These are phyloP conservation scores for Pachyramphus minor DNA, from an alignment of 2,113 vertebrate species.

Conservation along the genomic window DNA sequence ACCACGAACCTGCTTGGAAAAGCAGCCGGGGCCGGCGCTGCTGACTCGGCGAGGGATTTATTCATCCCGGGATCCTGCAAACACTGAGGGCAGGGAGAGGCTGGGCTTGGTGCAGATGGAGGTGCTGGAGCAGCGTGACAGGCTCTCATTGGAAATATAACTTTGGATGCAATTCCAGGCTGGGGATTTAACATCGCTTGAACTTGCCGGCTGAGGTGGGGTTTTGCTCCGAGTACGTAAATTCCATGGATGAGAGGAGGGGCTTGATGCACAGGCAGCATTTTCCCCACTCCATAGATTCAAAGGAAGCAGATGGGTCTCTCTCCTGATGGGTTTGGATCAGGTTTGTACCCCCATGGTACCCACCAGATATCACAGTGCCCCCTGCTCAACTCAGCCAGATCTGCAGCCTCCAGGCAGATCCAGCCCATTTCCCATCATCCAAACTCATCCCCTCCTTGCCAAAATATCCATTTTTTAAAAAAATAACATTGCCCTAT, in stretches of 20 bases:
- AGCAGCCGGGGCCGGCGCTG: not conserved
- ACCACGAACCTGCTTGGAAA: not conserved
- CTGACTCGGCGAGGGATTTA: slow-evolving; percentile 27
- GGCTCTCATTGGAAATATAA: not conserved
- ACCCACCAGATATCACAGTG: not conserved
- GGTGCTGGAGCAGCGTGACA: not conserved
- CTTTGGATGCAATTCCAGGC: not conserved
- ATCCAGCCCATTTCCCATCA: not conserved
- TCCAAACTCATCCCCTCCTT: not conserved
- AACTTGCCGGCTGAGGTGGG: not conserved
- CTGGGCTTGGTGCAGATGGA: not conserved
- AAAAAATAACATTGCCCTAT: no score
- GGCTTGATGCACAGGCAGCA: rapidly evolving
- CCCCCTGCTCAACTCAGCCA: rapidly evolving
- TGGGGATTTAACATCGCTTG: not conserved
- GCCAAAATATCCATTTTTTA: rapidly evolving
- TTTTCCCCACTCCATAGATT: not conserved
- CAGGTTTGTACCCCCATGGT: not conserved
- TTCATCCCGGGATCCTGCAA: not conserved
- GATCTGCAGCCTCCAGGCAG: not conserved
- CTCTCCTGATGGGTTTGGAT: rapidly evolving
- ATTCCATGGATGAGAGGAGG: rapidly evolving
- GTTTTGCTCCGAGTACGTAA: not conserved
- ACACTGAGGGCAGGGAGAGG: not conserved
- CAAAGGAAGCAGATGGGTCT: rapidly evolving